A percentile compares a stretch with the other conserved stretches of the same genome.
Evolutionary conservation across 2,113 vertebrate species (phyloP).

Genomic region (Bubo scandiacus): DNA sequence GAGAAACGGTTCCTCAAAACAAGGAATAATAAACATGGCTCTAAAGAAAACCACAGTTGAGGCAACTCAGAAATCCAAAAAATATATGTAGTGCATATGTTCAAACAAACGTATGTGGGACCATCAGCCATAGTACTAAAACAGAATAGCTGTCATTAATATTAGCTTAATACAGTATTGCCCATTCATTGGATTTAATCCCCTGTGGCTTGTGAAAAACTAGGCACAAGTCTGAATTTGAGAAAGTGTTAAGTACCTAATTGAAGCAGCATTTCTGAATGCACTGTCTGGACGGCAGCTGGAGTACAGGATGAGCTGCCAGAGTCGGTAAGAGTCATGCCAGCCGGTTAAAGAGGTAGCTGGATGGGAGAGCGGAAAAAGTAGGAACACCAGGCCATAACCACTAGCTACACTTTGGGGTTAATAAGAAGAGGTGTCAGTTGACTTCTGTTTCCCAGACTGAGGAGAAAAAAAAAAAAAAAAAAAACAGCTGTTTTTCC

Average conservation of each 20-base stretch:
- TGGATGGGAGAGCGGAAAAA: not conserved
- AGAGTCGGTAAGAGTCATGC: not conserved
- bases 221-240: not conserved
- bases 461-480: not conserved
- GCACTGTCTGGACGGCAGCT: not conserved
- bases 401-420: not conserved
- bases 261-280: not conserved
- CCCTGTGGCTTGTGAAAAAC: fast-evolving
- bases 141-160: not conserved
- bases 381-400: fast-evolving
- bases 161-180: not conserved
- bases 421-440: not conserved
- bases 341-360: not conserved
- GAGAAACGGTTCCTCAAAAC: not conserved
- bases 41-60: not conserved
- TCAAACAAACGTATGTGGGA: not conserved
- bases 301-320: not conserved
- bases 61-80: not conserved
- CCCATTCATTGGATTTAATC: not conserved
- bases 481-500: not conserved
- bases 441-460: not conserved
- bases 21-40: not conserved
- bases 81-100: not conserved
- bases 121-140: not conserved
- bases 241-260: not conserved